These are phyloP conservation scores for Perizoma flavofasciatum DNA, from an alignment of 2,888 invertebrate species.

Conservation along the genomic window DNA sequence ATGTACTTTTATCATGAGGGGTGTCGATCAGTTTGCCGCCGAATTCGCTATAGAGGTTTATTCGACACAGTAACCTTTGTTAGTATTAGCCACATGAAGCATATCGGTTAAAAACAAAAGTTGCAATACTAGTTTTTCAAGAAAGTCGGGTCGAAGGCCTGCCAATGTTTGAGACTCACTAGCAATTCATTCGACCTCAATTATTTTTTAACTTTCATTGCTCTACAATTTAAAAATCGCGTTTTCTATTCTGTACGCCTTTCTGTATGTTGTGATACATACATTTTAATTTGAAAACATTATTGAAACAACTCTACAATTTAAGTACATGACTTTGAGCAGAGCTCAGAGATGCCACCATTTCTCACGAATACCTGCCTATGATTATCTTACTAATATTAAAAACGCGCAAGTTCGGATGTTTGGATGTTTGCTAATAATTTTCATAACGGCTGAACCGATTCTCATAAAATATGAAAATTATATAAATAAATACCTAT, in stretches of 20 bases:
- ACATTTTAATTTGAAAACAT: too few species aligned
- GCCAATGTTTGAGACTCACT: conserved; percentile 56
- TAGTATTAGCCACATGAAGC: conserved; percentile 47
- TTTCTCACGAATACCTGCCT: too few species aligned
- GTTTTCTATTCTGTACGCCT: conserved; percentile 17
- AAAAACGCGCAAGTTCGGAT: too few species aligned
- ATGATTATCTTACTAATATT: too few species aligned
- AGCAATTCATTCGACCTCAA: conserved; percentile 68
- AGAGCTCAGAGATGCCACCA: too few species aligned
- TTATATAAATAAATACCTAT: too few species aligned
- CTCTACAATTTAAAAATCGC: conserved; percentile 40
- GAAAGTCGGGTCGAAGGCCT: conserved; percentile 65
- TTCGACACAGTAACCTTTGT: conserved; percentile 52
- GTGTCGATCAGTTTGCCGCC: conserved; percentile 6
- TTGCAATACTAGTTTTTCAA: conserved; percentile 74
- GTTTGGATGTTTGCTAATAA: too few species aligned
- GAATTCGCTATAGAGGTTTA: conserved; percentile 22
- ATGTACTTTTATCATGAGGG: not conserved
- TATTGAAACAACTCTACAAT: too few species aligned
- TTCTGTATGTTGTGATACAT: not conserved
- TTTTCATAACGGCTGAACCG: too few species aligned
- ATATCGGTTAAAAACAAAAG: conserved; percentile 76
- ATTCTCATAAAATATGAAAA: too few species aligned
- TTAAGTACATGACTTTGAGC: too few species aligned
- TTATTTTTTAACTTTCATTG: conserved; percentile 58